Conservation (phyloP, 2,113 vertebrate species). For the Pungitius pungitius region DNA sequence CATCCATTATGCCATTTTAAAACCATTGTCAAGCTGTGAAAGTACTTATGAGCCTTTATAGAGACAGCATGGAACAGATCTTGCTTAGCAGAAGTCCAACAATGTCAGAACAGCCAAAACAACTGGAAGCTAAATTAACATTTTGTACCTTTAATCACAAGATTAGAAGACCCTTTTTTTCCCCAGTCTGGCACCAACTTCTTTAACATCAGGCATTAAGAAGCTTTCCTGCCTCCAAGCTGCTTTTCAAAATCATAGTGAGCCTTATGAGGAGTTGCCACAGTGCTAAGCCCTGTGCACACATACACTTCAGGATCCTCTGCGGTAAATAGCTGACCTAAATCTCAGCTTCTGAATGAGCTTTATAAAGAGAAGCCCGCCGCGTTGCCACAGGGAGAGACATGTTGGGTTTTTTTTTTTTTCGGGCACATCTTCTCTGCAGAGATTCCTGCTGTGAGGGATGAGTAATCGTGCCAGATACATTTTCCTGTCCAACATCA, state of each 20-base stretch:
- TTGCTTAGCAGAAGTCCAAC: no score
- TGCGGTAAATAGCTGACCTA: conserved; percentile 74
- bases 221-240: conserved; percentile 55
- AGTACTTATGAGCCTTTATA: neutral
- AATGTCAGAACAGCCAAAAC: neutral
- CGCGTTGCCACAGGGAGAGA: conserved; percentile 15
- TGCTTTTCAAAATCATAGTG: conserved; percentile 59
- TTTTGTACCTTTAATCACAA: neutral
- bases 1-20: neutral
- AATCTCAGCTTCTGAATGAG: conserved; percentile 69
- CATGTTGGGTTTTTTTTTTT: neutral
- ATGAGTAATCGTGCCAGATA: conserved; percentile 17
- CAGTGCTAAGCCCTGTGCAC: conserved; percentile 54
- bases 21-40: neutral
- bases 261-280: conserved; percentile 50
- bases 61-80: neutral
- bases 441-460: neutral
- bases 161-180: neutral
- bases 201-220: conserved; percentile 51
- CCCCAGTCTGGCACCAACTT: conserved; percentile 4
- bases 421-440: conserved; percentile 17
- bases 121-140: neutral
- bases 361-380: conserved; percentile 33
- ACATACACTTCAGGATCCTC: conserved; percentile 52
- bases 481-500: conserved; percentile 5